Conservation (phyloP, 2,888 invertebrate species). For the Polymixis lichenea region DNA sequence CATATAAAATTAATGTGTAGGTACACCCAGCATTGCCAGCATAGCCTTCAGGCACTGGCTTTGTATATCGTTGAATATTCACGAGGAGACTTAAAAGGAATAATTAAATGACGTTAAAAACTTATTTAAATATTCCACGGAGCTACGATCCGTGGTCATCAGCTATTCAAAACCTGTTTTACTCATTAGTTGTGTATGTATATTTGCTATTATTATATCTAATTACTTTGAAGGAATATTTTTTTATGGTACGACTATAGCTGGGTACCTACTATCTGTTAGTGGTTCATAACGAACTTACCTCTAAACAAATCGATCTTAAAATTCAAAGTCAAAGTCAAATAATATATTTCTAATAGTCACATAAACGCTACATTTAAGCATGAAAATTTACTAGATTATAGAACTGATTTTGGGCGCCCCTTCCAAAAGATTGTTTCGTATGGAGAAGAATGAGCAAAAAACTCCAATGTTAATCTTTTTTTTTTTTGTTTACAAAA, state of each 20-base stretch:
- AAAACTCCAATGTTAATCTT: background rate
- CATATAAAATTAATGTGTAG: slow-evolving; percentile 66
- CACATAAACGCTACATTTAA: background rate
- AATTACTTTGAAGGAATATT: slow-evolving; percentile 8
- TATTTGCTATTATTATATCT: slow-evolving; percentile 55
- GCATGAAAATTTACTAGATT: background rate
- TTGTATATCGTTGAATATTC: slow-evolving; percentile 83
- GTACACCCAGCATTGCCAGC: slow-evolving; percentile 58
- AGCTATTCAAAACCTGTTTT: slow-evolving; percentile 85
- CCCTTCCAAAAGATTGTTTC: background rate
- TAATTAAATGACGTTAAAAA: slow-evolving; percentile 87
- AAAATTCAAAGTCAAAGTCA: background rate
- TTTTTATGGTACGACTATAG: background rate
- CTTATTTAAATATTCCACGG: slow-evolving; percentile 85
- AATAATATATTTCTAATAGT: background rate
- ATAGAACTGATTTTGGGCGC: background rate
- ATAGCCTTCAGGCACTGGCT: slow-evolving; percentile 69
- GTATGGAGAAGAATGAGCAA: background rate
- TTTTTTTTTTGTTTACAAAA: background rate
- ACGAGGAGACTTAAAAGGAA: slow-evolving; percentile 81
- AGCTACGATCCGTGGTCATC: slow-evolving; percentile 78
- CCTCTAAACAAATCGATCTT: background rate
- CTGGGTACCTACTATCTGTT: background rate
- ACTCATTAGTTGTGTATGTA: slow-evolving; percentile 77
- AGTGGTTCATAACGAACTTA: background rate